Base-by-base conservation (phyloP, 2,113 vertebrate species). In the Sinocyclocheilus rhinocerous region DNA sequence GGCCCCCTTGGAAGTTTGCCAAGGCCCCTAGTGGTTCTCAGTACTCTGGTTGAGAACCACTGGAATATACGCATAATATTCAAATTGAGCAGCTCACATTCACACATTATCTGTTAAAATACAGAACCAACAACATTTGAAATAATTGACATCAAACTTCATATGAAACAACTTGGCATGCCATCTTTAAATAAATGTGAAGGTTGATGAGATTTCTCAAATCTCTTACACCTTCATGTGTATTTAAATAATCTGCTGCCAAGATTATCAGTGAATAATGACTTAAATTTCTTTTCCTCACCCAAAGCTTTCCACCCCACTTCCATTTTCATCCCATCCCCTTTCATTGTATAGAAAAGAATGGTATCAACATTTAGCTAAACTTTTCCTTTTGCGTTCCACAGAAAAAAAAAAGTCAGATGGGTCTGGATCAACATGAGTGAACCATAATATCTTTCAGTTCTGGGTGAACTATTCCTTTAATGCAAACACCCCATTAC, bases 401-500 rank as follows among this genome's bases (percentile, higher is more conserved):
- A 12, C 9, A 72, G 36, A 6, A 22, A 12, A 11, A 48, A 12
- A 39, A 20, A 39, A 72, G n/a, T 42, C 33, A 11, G 33, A 72
- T 45, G 22, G 11, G 72, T 50, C 45, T 50, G n/a, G 13, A 76
- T 76, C 12, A 20, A 26, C 39, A 16, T 50, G 39, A 26, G 13
- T 52, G 4, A 29, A 52, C 10, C 3, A 76, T 4, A 12, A 26
- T 5, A 52, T 26, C 3, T 76, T 50, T 70, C 16, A 70, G 8
- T 20, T 70, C 33, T 39, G 1, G 13, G 2, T 55, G 3, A 55
- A 55, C 45, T 2, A 20, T 18, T 29, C 76, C 45, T 48, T 67
- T 69, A 50, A 82, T 11, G 12, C 61, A 55, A 45, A 20, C 2
- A 11, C 11, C 57, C 45, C 67, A 48, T n/a, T 95, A 96, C 98